Evolutionary conservation across 2,113 vertebrate species (phyloP).

Genomic region (Percina caprodes): DNA sequence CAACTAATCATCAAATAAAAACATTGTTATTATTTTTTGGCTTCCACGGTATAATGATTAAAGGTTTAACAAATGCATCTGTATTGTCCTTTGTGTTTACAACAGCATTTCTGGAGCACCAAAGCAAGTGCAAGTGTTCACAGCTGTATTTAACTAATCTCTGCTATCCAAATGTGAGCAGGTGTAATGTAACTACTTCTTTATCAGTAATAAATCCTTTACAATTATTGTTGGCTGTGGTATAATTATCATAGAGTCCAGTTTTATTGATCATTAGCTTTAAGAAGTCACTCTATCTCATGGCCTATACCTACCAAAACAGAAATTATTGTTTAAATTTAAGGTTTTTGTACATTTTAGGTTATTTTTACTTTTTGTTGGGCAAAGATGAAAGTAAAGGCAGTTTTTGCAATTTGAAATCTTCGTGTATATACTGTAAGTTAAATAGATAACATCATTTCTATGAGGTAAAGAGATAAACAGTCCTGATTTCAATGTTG

Average conservation of each 20-base stretch:
- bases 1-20: background rate
- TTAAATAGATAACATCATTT: too few relatives aligned
- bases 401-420: too few relatives aligned
- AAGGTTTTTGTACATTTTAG: background rate
- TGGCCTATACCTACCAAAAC: background rate
- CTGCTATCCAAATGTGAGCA: background rate
- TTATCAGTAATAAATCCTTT: background rate
- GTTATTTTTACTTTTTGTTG: background rate
- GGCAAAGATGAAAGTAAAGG: too few relatives aligned
- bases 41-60: background rate
- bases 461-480: background rate
- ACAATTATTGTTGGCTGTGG: background rate
- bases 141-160: background rate
- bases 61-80: background rate
- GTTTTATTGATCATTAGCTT: background rate
- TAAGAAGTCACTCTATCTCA: background rate
- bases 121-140: background rate
- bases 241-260: background rate
- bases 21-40: background rate
- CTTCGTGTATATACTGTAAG: too few relatives aligned
- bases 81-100: background rate
- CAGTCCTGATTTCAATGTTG: background rate
- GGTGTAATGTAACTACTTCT: background rate
- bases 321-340: background rate
- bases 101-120: background rate